phyloP scores from a whole-genome alignment of 1,140 invertebrate species.

The Hylaeus volcanicus region DNA sequence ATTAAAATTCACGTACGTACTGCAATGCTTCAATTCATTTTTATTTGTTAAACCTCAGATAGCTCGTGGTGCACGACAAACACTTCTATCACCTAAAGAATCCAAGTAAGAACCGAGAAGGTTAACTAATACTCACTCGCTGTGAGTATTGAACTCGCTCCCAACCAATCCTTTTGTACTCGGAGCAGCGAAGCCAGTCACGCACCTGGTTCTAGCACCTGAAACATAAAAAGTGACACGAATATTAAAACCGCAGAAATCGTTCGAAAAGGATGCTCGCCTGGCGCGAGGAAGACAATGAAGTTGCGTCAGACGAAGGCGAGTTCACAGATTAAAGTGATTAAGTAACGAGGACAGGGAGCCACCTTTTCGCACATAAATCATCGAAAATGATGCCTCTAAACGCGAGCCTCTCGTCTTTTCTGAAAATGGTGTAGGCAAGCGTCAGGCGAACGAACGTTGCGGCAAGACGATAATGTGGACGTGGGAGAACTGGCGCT shows the following conservation, averaged over 20 bases:
- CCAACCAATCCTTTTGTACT: background rate
- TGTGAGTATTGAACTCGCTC: too few relatives aligned
- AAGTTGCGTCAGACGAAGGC: too few relatives aligned
- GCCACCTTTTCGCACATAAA: background rate
- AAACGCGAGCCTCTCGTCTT: constrained; percentile 1
- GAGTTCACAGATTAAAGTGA: background rate
- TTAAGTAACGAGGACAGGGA: background rate
- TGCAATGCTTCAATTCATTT: too few relatives aligned
- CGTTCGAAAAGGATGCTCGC: background rate
- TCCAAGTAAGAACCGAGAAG: too few relatives aligned
- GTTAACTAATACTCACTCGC: too few relatives aligned
- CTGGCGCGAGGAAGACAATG: background rate
- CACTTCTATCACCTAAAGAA: too few relatives aligned
- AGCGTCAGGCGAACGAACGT: constrained; percentile 14
- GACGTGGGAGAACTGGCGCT: constrained; percentile 72
- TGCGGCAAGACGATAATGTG: constrained; percentile 62
- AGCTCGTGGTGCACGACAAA: too few relatives aligned
- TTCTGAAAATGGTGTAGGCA: constrained; percentile 40
- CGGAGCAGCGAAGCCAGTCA: background rate
- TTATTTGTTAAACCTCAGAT: too few relatives aligned
- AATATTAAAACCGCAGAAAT: background rate
- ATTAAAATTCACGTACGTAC: too few relatives aligned
- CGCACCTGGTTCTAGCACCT: background rate
- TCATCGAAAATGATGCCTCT: background rate
- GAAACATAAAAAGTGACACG: background rate